A percentile compares a stretch with the other conserved stretches of the same genome.
Evolutionary conservation across 2,797 vertebrate species (phyloP).

Genomic region (Rhinoraja longicauda): DNA sequence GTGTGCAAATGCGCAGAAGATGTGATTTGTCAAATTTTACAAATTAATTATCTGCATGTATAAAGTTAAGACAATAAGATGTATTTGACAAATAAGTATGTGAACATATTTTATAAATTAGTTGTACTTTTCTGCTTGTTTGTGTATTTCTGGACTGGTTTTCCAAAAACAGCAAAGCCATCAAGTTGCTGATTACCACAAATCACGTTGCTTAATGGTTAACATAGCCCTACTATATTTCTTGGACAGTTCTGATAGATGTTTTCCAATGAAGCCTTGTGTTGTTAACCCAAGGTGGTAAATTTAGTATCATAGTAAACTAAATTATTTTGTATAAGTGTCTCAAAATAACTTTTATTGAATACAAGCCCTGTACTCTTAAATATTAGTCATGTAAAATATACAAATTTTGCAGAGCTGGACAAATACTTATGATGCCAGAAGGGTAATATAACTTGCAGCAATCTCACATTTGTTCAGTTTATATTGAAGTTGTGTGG

Average conservation of each 20-base stretch:
- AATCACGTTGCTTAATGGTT: not conserved
- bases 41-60: not conserved
- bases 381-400: conserved; percentile 20
- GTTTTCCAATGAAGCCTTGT: not conserved
- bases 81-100: not conserved
- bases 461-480: not conserved
- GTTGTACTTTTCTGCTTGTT: not conserved
- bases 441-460: not conserved
- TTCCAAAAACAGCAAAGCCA: not conserved
- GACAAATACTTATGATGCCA: conserved; percentile 2
- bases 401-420: not conserved
- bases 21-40: not conserved
- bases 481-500: not conserved
- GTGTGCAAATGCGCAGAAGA: not conserved
- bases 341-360: not conserved
- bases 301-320: not conserved
- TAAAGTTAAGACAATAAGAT: not conserved
- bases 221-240: conserved; percentile 12
- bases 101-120: not conserved
- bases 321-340: not conserved
- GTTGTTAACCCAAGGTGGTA: not conserved
- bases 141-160: not conserved
- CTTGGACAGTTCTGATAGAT: not conserved
- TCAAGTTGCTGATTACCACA: not conserved
- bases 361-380: not conserved